Base-by-base conservation (phyloP, 2,797 vertebrate genomes). In the Syngnathus acus region DNA sequence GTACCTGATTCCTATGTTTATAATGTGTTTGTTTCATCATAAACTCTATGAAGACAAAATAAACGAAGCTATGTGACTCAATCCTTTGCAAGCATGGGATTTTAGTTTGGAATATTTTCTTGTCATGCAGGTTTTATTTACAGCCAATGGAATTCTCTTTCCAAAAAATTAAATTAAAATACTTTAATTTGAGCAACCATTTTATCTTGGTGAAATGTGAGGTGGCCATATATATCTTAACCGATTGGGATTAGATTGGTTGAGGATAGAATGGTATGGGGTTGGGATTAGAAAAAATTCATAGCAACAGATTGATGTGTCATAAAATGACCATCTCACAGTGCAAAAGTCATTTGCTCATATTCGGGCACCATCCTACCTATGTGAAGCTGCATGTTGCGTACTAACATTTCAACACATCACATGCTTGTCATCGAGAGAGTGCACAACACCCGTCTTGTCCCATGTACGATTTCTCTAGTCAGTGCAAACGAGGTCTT, bases 401-500 rank as follows among this genome's bases (percentile, higher is more conserved):
- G 26, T 23, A 13, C 23, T n/a, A 68, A 39, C 37, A 3, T 42
- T 26, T 45, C 42, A 43, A 42, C 23, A 21, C 10, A 6, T 67
- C 11, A 23, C 38, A 26, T 54, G 62, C 39, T 38, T 50, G 10
- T 26, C n/a, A 0, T 5, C 51, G 57, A 42, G 37, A 72, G 65
- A 68, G 47, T 53, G 68, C 65, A 26, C 39, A 61, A 11, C 11
- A 59, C 62, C 39, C 42, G 66, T 53, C 26, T 67, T 60, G 65
- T 70, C 43, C 62, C 26, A 10, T 62, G 62, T 43, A 47, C 16
- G 17, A 69, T 55, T 78, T 50, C 54, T 23, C 61, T 62, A 32
- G 65, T 8, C 66, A 53, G 17, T 72, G 65, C 55, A 74, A 79
- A 80, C 66, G 70, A 48, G 13, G 61, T 81, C 76, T 72, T 80